Evolutionary conservation across 2,797 vertebrate genomes (phyloP).

Genomic region (Sarcoramphus papa): DNA sequence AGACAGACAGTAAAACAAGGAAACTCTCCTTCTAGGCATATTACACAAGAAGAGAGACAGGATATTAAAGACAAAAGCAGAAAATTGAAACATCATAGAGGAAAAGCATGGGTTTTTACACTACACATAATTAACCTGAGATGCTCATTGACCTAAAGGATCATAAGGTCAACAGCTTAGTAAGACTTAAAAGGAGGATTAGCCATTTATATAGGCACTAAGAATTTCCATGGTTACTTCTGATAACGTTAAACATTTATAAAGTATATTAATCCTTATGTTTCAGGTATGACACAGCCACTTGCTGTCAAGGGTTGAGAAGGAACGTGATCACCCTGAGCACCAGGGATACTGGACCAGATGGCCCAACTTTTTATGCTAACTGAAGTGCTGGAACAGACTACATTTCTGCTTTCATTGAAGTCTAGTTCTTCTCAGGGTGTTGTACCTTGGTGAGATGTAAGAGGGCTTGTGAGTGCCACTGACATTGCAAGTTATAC

Average conservation of each 20-base stretch:
- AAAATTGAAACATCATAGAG: background rate
- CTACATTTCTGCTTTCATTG: background rate
- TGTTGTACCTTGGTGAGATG: too few relatives aligned
- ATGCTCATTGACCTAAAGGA: background rate
- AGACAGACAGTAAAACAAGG: background rate
- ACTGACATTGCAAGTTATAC: background rate
- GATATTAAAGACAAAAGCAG: background rate
- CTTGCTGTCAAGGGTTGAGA: background rate
- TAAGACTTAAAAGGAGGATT: background rate
- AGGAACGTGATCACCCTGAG: background rate
- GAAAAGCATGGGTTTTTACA: background rate
- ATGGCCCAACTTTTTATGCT: background rate
- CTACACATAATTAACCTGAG: background rate
- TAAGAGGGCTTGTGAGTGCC: background rate
- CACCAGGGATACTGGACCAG: background rate
- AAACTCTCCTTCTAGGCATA: background rate
- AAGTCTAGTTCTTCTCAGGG: background rate
- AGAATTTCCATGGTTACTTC: background rate
- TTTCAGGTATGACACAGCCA: rapidly evolving
- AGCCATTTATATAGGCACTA: background rate
- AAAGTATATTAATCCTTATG: background rate
- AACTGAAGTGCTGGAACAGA: background rate
- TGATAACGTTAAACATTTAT: background rate
- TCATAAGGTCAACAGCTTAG: background rate
- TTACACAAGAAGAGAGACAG: background rate